phyloP scores from a whole-genome alignment of 2,888 invertebrate species.

The Uloborus plumipes region DNA sequence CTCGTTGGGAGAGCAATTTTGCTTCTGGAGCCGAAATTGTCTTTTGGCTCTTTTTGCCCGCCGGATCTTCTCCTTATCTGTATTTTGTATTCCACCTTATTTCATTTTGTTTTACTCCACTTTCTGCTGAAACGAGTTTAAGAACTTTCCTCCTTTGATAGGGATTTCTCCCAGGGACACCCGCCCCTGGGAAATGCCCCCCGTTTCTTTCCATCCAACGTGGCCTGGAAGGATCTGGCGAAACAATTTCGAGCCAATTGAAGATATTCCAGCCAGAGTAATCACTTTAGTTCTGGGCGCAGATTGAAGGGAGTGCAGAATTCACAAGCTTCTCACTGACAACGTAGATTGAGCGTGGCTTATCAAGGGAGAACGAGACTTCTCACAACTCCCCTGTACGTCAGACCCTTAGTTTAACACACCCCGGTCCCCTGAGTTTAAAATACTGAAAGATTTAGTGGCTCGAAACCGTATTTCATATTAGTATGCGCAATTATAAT shows the following conservation, averaged over 20 bases:
- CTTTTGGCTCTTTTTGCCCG: slow-evolving; percentile 14
- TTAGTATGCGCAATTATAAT: slow-evolving; percentile 32
- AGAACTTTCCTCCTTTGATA: slow-evolving; percentile 46
- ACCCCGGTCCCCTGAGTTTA: neutral
- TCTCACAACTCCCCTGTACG: neutral
- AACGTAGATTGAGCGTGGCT: slow-evolving; percentile 47
- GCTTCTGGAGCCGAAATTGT: slow-evolving; percentile 48
- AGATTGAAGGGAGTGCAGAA: slow-evolving; percentile 26
- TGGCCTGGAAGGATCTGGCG: slow-evolving; percentile 27
- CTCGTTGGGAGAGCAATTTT: slow-evolving; percentile 45
- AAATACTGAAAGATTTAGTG: slow-evolving; percentile 25
- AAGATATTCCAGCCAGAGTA: slow-evolving; percentile 56
- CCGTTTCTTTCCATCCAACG: slow-evolving; percentile 16
- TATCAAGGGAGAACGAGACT: slow-evolving; percentile 33
- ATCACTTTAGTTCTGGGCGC: slow-evolving; percentile 58
- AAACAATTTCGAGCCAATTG: slow-evolving; percentile 60
- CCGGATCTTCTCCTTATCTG: slow-evolving; percentile 6
- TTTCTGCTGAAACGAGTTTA: slow-evolving; percentile 43
- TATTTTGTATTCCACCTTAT: slow-evolving; percentile 26
- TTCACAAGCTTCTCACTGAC: slow-evolving; percentile 9
- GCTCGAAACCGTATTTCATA: slow-evolving; percentile 26
- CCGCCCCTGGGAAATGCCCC: slow-evolving; percentile 31
- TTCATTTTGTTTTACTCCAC: slow-evolving; percentile 46
- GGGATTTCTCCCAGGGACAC: slow-evolving; percentile 33
- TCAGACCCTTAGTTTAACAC: neutral